These are phyloP conservation scores for Neoaliturus tenellus DNA, from an alignment of 2,888 invertebrate genomes.

Conservation along the genomic window DNA sequence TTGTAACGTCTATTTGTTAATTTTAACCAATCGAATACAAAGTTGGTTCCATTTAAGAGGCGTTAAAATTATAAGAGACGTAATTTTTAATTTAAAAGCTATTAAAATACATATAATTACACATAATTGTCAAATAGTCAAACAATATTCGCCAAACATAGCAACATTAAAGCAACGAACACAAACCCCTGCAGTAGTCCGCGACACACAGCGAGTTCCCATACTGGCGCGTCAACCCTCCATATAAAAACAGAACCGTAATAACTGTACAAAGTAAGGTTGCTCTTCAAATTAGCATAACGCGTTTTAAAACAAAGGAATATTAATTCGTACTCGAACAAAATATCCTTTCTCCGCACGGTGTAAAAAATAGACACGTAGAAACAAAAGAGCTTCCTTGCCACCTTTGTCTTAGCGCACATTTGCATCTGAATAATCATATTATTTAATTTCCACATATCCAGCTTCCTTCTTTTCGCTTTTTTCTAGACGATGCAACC, in stretches of 20 bases:
- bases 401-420: slow-evolving; percentile 54
- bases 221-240: slow-evolving; percentile 33
- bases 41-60: too few relatives aligned
- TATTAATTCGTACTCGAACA: slow-evolving; percentile 60
- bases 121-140: too few relatives aligned
- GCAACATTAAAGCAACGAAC: too few relatives aligned
- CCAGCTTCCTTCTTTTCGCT: slow-evolving; percentile 53
- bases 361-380: slow-evolving; percentile 53
- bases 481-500: slow-evolving; percentile 24
- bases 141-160: too few relatives aligned
- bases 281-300: slow-evolving; percentile 59
- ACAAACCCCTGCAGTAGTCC: neutral
- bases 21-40: too few relatives aligned
- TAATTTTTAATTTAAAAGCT: too few relatives aligned
- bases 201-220: neutral
- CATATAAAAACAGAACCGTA: slow-evolving; percentile 25
- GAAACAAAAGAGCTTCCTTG: slow-evolving; percentile 56
- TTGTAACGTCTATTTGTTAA: too few relatives aligned
- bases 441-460: slow-evolving; percentile 57
- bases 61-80: too few relatives aligned
- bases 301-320: slow-evolving; percentile 61
- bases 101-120: too few relatives aligned
- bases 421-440: slow-evolving; percentile 58
- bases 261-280: slow-evolving; percentile 48
- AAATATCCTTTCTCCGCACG: slow-evolving; percentile 58